Evolutionary conservation across 2,797 vertebrate species (phyloP).

Genomic region (Mormyrus proboscirostris): DNA sequence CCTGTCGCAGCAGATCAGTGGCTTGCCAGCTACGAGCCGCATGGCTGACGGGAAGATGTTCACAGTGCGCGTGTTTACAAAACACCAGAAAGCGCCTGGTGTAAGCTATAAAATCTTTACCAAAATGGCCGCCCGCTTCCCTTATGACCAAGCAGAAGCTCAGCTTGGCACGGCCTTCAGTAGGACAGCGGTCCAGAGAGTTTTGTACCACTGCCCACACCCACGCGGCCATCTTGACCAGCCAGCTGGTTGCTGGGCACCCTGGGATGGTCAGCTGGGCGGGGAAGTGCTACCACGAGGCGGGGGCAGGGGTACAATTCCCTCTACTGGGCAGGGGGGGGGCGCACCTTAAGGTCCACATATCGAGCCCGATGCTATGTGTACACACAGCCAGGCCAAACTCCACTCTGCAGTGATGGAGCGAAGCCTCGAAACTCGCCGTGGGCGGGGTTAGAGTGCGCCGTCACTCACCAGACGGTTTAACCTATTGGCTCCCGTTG

Average conservation of each 20-base stretch:
- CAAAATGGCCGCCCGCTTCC: background rate
- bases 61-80: background rate
- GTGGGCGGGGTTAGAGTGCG: background rate
- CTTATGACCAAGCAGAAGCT: background rate
- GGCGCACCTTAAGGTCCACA: background rate
- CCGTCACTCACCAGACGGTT: background rate
- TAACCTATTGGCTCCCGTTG: background rate
- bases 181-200: slow-evolving; percentile 7
- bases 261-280: background rate
- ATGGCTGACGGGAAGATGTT: background rate
- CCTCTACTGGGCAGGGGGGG: background rate
- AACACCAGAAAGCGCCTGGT: background rate
- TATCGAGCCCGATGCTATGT: background rate
- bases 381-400: background rate
- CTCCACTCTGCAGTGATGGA: background rate
- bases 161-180: background rate
- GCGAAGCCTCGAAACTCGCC: background rate
- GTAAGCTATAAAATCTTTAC: background rate
- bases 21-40: background rate
- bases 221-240: slow-evolving; percentile 14
- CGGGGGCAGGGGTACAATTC: background rate
- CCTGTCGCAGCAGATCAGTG: background rate
- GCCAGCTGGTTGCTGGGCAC: background rate
- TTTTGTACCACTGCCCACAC: background rate
- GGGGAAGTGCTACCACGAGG: background rate